Base-by-base conservation (phyloP, 2,888 invertebrate species). In the Hartigia nigra region DNA sequence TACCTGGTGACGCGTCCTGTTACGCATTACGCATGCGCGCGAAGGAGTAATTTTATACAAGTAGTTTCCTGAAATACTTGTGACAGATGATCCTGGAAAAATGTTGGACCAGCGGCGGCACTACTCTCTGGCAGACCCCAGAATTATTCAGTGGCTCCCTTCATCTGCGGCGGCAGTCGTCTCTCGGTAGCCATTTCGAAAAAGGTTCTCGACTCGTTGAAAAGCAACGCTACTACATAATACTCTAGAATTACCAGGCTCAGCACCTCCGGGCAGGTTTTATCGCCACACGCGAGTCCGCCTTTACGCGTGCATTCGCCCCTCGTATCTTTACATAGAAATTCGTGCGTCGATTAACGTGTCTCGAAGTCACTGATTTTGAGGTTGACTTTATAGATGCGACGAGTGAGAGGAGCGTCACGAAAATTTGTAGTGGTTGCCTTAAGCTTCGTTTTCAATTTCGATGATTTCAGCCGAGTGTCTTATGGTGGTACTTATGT, bases 161-260 rank as follows among this genome's bases (percentile, higher is more conserved):
- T 34, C 72, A 32, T 34, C 31, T 72, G 23, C 72, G 72, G 23
- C 72, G 72, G 72, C 12, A 31, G 72, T 34, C 72, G 0, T 34
- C 72, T 31, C 31, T 31, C 72, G 72, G 72, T 72, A 72, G 72
- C 72, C 32, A 31, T 72, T 31, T 31, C 72, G 32, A 72, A 72
- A 72, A 31, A 72, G 31, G 12, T 31, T 34, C 1, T 12, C 32
- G 31, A 32, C 72, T 72, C 72, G 70, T 74, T 76, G 77, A 70
- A 79, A 76, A 69, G 32, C n/a, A 70, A 77, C 78, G 84, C 87
- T 86, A 86, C 86, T 84, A 83, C 84, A 82, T 88, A 88, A 88
- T 87, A 86, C 83, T 85, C 85, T 87, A 83, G 86, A 88, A 88
- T 88, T 88, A 88, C 34, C 83, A 82, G 85, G 85, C 85, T 9